Base-by-base conservation (phyloP, 2,797 vertebrate species). In the Gymnopithys bicolor region DNA sequence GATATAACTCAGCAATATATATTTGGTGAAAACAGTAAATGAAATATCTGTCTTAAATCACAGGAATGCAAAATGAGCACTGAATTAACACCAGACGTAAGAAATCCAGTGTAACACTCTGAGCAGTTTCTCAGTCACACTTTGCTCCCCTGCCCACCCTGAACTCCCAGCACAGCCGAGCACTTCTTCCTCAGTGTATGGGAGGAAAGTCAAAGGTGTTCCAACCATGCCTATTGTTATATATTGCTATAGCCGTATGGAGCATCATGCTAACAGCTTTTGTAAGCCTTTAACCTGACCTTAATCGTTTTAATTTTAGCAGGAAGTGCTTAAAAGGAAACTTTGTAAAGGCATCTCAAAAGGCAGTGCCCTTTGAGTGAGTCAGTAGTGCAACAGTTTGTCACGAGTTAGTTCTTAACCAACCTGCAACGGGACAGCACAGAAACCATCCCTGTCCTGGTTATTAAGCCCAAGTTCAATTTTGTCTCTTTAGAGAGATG, bases 21-120 rank as follows among this genome's bases (percentile, higher is more conserved):
- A 91, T 79, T 48, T 73, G 41, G 52, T 74, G 70, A 66, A 87
- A 94, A 93, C 1, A 49, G 41, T 28, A 93, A 78, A 27, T 69
- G 91, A 88, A 86, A 58, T 56, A 41, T 25, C 48, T 62, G 17
- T 46, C 87, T 87, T 93, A 93, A 94, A 89, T 87, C 74, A 74
- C 2, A 67, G 2, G 11, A 89, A 94, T 58, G 86, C 63, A 70
- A 79, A 76, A 84, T 13, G 70, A 93, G 90, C 66, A 46, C 48
- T 79, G 63, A 90, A 48, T 43, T 35, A 90, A 30, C 35, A 76
- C 10, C 3, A 53, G 43, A 66, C 17, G 8, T 19, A 45, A 84
- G 48, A 76, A 87, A 84, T n/a, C 7, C 62, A 93, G 33, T 10
- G n/a, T 13, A 46, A 73, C 33, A 16, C 70, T 27, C 64, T 10